Evolutionary conservation across 2,113 vertebrate species (phyloP).

Genomic region (Rhipidura dahli): DNA sequence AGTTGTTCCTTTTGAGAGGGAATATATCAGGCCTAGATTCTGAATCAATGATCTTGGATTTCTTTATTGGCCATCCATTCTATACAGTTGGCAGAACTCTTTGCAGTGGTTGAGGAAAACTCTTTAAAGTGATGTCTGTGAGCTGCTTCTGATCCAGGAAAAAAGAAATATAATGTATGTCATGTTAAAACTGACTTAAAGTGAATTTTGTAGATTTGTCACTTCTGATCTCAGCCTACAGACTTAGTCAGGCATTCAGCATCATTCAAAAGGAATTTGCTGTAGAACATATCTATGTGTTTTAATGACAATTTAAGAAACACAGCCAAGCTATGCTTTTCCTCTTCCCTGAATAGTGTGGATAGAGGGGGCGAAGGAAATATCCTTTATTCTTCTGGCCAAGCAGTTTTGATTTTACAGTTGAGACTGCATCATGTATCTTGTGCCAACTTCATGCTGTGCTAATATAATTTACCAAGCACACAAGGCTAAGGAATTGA

Average conservation of each 20-base stretch:
- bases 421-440: not conserved
- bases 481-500: not conserved
- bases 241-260: not conserved
- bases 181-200: not conserved
- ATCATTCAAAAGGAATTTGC: not conserved
- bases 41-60: not conserved
- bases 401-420: not conserved
- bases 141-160: not conserved
- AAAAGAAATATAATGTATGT: not conserved
- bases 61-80: not conserved
- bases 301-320: not conserved
- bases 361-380: not conserved
- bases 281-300: not conserved
- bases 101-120: not conserved
- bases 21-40: not conserved
- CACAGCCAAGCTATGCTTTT: not conserved
- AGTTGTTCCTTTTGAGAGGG: not conserved
- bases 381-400: not conserved
- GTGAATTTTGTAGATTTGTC: not conserved
- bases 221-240: not conserved
- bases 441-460: constrained; percentile 24
- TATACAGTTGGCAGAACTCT: not conserved
- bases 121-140: not conserved
- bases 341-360: not conserved
- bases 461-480: constrained; percentile 14